A percentile compares a stretch with the other conserved stretches of the same genome.
Evolutionary conservation across 2,797 vertebrate genomes (phyloP).

Genomic region (Momotus momota): DNA sequence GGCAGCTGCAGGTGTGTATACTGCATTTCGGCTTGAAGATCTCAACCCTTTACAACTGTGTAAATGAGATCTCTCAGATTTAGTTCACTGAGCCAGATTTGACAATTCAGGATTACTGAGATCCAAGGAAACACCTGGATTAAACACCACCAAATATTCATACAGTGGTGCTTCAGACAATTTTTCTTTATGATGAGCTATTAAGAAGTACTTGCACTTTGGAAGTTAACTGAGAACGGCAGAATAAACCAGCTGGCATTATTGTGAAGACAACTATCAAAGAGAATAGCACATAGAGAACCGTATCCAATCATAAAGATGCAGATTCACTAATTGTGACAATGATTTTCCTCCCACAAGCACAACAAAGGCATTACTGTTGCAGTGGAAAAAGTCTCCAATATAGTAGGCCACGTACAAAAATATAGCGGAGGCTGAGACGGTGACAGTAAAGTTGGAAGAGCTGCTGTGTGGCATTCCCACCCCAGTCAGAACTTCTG

Average conservation of each 20-base stretch:
- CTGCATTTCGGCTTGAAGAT: not conserved
- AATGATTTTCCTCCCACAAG: not conserved
- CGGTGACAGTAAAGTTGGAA: not conserved
- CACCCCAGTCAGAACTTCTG: not conserved
- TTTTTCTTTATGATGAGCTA: not conserved
- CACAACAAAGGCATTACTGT: not conserved
- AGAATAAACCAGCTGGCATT: not conserved
- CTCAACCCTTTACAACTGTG: not conserved
- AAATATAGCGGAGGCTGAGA: not conserved
- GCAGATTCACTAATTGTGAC: not conserved
- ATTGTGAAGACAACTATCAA: not conserved
- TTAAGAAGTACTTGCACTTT: fast-evolving
- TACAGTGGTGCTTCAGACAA: not conserved
- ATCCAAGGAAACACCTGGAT: not conserved
- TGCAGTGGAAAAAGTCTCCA: not conserved
- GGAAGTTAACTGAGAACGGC: fast-evolving
- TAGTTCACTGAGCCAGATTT: not conserved
- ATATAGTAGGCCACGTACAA: fast-evolving
- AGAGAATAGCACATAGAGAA: not conserved
- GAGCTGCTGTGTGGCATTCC: not conserved
- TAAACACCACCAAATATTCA: not conserved
- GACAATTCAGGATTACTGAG: not conserved
- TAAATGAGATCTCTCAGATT: not conserved
- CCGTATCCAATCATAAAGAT: not conserved
- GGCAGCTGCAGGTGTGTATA: not conserved